Base-by-base conservation (phyloP, 2,888 invertebrate genomes). In the Brachycybe producta region DNA sequence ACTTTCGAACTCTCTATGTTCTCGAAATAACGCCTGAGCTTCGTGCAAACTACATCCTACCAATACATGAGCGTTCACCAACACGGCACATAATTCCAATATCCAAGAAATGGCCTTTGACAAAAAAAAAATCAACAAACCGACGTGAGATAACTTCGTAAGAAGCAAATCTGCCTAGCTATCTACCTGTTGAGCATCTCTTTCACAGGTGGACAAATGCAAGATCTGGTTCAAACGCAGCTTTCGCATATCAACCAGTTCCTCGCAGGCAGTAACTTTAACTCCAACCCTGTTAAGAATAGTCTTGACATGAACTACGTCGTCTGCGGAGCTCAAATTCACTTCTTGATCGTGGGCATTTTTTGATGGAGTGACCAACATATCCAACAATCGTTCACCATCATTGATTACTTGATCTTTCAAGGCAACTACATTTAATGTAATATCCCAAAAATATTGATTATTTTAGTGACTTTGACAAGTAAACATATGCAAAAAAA, bases 141-240 rank as follows among this genome's bases (percentile, higher is more conserved):
- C 15, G 30, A 38, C 28, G 40, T 21, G n/a, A 28, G 28, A 17
- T 38, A 23, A 32, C 24, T 56, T 23, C 40, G 7, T 38, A 17
- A 38, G 23, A 19, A 42, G 43, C n/a, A n/a, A n/a, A n/a, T n/a
- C n/a, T n/a, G n/a, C n/a, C n/a, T n/a, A n/a, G 7, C 7, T 46
- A 43, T 13, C 5, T 55, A 76, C 77, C 71, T 83, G 80, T 52
- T 75, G 71, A 1, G 79, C 80, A 62, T 86, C 85, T 59, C 73
- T 74, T 66, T 86, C 85, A 64, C 84, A 84, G 21, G 77, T 76
- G 59, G 77, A 73, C 58, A 85, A 76, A 63, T 84, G 79, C 45
- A 80, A 61, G 55, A 81, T 77, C 70, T 86, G 84, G 62, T 84
- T 81, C 57, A 85, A 68, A 52, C 83, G 81, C 53, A 86, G 68